These are phyloP conservation scores for Rhyacophila evoluta DNA, from an alignment of 2,888 invertebrate species.

Conservation along the genomic window DNA sequence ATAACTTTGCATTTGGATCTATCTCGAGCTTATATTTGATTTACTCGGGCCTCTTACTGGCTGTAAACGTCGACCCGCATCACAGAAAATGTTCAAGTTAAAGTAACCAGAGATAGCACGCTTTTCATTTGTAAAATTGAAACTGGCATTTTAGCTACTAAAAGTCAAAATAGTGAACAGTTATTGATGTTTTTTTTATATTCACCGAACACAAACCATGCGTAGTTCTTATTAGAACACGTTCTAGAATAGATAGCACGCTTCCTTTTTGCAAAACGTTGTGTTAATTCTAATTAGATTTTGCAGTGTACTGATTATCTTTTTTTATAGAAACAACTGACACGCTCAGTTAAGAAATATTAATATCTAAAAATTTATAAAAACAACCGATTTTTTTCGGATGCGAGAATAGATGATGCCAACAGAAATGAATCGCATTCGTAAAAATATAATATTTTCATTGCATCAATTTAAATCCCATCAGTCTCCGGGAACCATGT, in stretches of 20 bases:
- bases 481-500: conserved; percentile 12
- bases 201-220: no score
- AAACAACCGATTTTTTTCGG: background rate
- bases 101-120: background rate
- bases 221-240: background rate
- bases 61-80: background rate
- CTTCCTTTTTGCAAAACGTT: background rate
- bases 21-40: background rate
- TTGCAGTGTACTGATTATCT: background rate
- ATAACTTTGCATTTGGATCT: no score
- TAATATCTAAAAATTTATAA: background rate
- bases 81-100: background rate
- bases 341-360: background rate
- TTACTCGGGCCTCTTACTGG: background rate
- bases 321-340: background rate
- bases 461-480: conserved; percentile 9
- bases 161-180: background rate
- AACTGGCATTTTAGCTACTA: background rate
- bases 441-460: conserved; percentile 21
- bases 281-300: no score
- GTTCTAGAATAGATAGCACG: background rate
- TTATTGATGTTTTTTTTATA: no score
- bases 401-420: conserved; percentile 4
- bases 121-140: background rate
- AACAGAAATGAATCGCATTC: background rate